Evolutionary conservation across 2,113 vertebrate species (phyloP), one percentile per base, ranked within the genome.

Genomic region (Pitta sordida): DNA sequence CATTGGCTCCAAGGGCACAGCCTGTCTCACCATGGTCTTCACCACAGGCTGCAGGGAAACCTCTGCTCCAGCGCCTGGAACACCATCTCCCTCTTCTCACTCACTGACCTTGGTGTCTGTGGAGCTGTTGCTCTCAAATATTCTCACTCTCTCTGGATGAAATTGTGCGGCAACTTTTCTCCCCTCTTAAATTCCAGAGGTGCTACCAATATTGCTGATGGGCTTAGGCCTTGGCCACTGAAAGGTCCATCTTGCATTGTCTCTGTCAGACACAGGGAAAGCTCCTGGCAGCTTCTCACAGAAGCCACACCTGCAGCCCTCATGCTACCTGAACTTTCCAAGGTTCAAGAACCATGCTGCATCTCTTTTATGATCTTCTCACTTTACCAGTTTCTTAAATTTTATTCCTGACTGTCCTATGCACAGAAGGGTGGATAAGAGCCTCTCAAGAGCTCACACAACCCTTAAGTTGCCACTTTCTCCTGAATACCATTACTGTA

Each of bases 211-310:
- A 10, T 2, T 26, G 10, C 36, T 44, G 51, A 51, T 41, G 56
- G 17, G 9, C 34, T 49, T 5, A 24, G 51, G 51, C 32, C 64
- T 2, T 20, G 59, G 48, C 56, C 65, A 30, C 39, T 17, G 26
- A 12, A 0, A 0, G 15, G 5, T 67, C 27, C 1, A 0, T 52
- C n/a, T 46, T 52, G 18, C 44, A 44, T 22, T 52, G n/a, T 16
- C 27, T 74, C 44, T 58, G 21, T 5, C 30, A 36, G 49, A 44
- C 18, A 24, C 6, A 15, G 44, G 27, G 65, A 19, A 59, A 74
- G 13, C 32, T 88, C 58, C 67, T 37, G 43, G 8, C 15, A 80
- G 17, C 52, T 88, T 44, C 36, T 80, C 32, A 64, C 11, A 52
- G 51, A 71, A 58, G 32, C 36, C 43, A 44, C 6, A 7, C 13